Percentiles rank a stretch among this genome's conserved stretches.
These are phyloP conservation scores for Erebia aethiops DNA, from an alignment of 2,888 invertebrate species.

Conservation along the genomic window DNA sequence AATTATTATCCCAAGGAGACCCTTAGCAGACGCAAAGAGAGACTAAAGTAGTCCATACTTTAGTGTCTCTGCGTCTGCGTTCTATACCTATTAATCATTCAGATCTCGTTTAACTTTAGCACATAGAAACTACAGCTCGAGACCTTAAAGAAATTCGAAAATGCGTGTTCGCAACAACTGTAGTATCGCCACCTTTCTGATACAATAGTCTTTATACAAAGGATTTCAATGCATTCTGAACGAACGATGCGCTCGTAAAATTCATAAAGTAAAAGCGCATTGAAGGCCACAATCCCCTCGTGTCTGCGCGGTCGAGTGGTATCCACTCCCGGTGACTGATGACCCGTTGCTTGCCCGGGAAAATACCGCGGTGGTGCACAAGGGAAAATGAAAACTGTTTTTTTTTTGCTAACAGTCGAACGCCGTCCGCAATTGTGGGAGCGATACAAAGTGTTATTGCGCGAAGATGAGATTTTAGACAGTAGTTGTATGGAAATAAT, in stretches of 20 bases:
- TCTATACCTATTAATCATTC: too few species aligned
- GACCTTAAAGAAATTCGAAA: neutral
- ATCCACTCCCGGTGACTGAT: slow-evolving; percentile 50
- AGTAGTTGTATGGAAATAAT: slow-evolving; percentile 4
- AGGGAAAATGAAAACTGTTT: slow-evolving; percentile 44
- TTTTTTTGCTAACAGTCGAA: slow-evolving; percentile 35
- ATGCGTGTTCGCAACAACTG: neutral
- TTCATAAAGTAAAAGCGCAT: slow-evolving; percentile 62
- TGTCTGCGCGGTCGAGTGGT: slow-evolving; percentile 59
- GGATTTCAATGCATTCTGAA: slow-evolving; percentile 5
- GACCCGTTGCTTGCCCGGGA: slow-evolving; percentile 51
- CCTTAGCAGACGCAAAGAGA: too few species aligned
- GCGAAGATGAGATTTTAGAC: slow-evolving; percentile 17
- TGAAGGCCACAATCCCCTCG: slow-evolving; percentile 60
- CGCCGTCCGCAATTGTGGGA: slow-evolving; percentile 28
- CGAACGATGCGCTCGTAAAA: slow-evolving; percentile 33
- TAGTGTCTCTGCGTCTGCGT: too few species aligned
- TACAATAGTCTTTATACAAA: slow-evolving; percentile 6
- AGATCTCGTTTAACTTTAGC: too few species aligned
- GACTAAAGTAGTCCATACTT: too few species aligned
- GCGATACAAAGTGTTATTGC: slow-evolving; percentile 25
- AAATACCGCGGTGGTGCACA: slow-evolving; percentile 54
- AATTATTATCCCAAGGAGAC: too few species aligned
- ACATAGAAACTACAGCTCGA: neutral
- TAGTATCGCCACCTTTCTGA: neutral